Evolutionary conservation across 1,140 invertebrate genomes (phyloP), one percentile per base, ranked within the genome.

Genomic region (Euwallacea fornicatus): DNA sequence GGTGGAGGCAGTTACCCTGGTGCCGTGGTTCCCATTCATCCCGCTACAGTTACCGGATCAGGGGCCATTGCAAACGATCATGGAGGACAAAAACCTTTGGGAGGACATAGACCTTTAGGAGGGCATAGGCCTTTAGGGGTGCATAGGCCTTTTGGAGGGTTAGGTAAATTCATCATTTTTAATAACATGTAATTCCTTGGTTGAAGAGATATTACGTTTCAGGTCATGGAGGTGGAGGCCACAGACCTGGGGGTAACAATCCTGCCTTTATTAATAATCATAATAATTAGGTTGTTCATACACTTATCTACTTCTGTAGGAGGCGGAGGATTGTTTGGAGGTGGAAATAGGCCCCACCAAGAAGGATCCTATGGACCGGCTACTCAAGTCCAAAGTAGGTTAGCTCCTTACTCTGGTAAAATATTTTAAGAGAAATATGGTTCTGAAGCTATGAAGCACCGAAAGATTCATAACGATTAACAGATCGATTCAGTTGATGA

Each of bases 71-170:
- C n/a, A n/a, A 9, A 42, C 1, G 58, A 44, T 55, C 13, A 46
- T 4, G 64, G 62, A 54, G 64, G 63, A 15, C 69, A 74, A n/a
- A 71, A 67, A 59, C 73, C 73, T 1, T 61, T 69, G 3, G 58
- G 64, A 55, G 73, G 73, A 13, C 41, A 64, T 64, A 61, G 16
- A 53, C 62, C 62, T 50, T 46, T n/a, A 64, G 15, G 43, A 64
- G 59, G 73, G 11, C 41, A 64, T 64, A 61, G 16, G 33, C 62
- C 62, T 50, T 46, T 16, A 64, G 46, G 62, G n/a, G 46, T 6
- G 13, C 15, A 47, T 8, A 47, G 46, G 62, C 33, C n/a, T 50
- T 53, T n/a, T 21, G 15, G 43, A 64, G 59, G 0, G 11, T 42
- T 61, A 61, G 59, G 21, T 58, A 58, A 58, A 21, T 58, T 10